Evolutionary conservation across 2,113 vertebrate genomes (phyloP).

Genomic region (Cisticola juncidis): DNA sequence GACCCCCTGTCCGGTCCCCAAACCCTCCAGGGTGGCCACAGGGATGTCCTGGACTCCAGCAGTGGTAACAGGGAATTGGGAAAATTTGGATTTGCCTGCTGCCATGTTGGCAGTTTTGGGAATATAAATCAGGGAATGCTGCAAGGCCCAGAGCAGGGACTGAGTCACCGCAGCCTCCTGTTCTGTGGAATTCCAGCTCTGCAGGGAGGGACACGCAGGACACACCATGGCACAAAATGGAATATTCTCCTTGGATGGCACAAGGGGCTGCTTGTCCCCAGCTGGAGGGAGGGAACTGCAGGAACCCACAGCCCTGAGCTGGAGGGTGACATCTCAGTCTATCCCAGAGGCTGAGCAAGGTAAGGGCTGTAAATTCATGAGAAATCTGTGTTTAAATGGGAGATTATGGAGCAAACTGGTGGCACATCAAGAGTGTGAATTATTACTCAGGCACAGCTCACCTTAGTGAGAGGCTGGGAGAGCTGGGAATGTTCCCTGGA

Average conservation of each 20-base stretch:
- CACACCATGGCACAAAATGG: background rate
- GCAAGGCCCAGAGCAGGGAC: background rate
- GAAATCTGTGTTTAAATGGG: fast-evolving
- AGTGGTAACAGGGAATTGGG: background rate
- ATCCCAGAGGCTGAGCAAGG: background rate
- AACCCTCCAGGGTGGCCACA: too few relatives aligned
- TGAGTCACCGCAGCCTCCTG: background rate
- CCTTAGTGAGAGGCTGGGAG: background rate
- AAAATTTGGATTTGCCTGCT: background rate
- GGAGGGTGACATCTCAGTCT: background rate
- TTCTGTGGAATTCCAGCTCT: background rate
- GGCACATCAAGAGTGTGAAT: background rate
- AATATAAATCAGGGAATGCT: background rate
- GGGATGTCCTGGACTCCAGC: too few relatives aligned
- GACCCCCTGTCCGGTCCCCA: too few relatives aligned
- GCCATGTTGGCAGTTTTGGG: background rate
- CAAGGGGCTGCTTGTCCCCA: background rate
- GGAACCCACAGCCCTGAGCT: background rate
- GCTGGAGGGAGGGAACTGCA: background rate
- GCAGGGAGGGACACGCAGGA: background rate
- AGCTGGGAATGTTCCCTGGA: fast-evolving
- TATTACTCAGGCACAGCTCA: background rate
- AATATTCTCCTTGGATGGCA: background rate
- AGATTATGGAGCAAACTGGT: fast-evolving
- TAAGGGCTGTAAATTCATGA: background rate